Percentiles rank a stretch among this genome's conserved stretches.
These are phyloP conservation scores for Amphimallon solstitiale DNA, from an alignment of 2,888 invertebrate species.

Conservation along the genomic window DNA sequence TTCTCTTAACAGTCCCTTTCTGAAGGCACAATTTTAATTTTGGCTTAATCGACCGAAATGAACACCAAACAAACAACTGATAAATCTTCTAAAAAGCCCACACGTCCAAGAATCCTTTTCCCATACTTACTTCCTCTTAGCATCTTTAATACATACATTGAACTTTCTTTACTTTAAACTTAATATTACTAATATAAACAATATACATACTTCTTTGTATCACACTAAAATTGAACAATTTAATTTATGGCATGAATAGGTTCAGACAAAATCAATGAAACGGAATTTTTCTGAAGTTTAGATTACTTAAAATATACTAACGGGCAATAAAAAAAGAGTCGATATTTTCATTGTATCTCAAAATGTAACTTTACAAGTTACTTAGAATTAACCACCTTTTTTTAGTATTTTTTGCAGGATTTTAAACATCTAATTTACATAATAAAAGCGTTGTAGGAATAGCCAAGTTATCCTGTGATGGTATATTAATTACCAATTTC, in stretches of 20 bases:
- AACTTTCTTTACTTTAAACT: conserved; percentile 5
- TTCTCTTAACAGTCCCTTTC: conserved; percentile 50
- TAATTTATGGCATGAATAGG: conserved; percentile 9
- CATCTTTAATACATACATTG: background rate
- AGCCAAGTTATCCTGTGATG: too few species aligned
- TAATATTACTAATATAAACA: conserved; percentile 17
- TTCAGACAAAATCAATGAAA: conserved; percentile 6
- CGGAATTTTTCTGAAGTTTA: background rate
- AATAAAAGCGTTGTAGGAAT: too few species aligned
- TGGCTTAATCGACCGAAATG: background rate
- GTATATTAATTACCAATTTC: too few species aligned
- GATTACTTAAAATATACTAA: background rate
- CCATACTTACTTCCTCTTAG: background rate
- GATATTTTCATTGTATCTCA: too few species aligned
- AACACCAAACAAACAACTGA: background rate
- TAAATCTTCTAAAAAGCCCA: background rate
- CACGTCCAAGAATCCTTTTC: background rate
- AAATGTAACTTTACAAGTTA: too few species aligned
- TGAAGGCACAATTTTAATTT: conserved; percentile 57
- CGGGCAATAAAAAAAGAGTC: background rate
- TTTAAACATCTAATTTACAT: too few species aligned
- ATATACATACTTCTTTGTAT: conserved; percentile 20
- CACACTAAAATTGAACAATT: conserved; percentile 32
- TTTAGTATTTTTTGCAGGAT: too few species aligned
- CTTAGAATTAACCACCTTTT: too few species aligned